A percentile compares a stretch with the other conserved stretches of the same genome.
Conservation (phyloP, 1,140 invertebrate genomes). For the Ips typographus region DNA sequence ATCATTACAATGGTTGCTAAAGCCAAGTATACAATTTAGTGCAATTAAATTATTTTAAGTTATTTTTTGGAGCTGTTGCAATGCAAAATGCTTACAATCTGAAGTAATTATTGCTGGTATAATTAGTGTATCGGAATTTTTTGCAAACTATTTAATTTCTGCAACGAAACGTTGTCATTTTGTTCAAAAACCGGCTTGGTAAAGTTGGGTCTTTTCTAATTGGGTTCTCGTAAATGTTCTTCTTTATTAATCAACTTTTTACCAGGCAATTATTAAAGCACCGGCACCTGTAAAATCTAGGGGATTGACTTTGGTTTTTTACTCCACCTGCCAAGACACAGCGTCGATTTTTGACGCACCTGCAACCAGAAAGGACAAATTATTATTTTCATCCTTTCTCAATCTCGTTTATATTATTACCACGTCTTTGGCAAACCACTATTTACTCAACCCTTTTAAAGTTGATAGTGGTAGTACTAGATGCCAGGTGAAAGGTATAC, state of each 20-base stretch:
- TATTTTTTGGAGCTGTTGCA: too few species aligned
- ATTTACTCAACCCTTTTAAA: not conserved
- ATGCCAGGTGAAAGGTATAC: conserved; percentile 6
- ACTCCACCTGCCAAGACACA: conserved; percentile 24
- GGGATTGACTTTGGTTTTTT: conserved; percentile 32
- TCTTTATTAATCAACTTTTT: conserved; percentile 31
- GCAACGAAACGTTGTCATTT: too few species aligned
- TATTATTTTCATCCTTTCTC: conserved; percentile 13
- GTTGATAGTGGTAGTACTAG: not conserved
- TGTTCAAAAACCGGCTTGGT: too few species aligned
- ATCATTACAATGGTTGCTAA: too few species aligned
- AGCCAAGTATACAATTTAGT: too few species aligned
- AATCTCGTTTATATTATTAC: conserved; percentile 2
- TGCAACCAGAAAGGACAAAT: conserved; percentile 26
- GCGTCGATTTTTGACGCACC: conserved; percentile 19
- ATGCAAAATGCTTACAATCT: too few species aligned
- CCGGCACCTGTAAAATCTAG: conserved; percentile 32
- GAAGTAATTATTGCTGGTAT: too few species aligned
- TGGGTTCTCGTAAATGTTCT: not conserved
- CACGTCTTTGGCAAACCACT: not conserved
- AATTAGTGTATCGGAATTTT: too few species aligned
- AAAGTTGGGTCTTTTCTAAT: not conserved
- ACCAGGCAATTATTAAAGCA: conserved; percentile 21
- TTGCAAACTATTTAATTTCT: too few species aligned
- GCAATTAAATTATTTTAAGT: too few species aligned